These are phyloP conservation scores for Peromyscus eremicus DNA, from an alignment of 2,797 vertebrate species.

Conservation along the genomic window DNA sequence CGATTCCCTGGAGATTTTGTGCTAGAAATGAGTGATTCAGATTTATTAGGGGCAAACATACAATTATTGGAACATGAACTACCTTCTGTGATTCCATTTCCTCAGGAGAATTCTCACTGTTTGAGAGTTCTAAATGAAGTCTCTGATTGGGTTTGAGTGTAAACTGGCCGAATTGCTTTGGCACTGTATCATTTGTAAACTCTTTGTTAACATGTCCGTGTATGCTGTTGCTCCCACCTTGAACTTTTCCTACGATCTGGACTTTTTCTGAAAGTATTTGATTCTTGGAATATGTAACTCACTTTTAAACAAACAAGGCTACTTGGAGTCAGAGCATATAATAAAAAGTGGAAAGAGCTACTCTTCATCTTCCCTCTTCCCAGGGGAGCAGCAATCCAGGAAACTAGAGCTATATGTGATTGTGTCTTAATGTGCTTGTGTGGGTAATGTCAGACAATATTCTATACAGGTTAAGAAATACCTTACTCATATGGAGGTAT, in stretches of 20 bases:
- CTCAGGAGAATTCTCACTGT: neutral
- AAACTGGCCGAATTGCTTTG: constrained; percentile 38
- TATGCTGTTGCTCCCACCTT: constrained; percentile 37
- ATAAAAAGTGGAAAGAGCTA: neutral
- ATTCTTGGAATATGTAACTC: neutral
- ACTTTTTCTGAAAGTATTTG: constrained; percentile 39
- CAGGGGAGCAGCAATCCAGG: neutral
- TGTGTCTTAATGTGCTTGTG: neutral
- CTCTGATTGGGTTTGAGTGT: neutral
- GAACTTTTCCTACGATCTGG: constrained; percentile 8
- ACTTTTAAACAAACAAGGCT: constrained; percentile 34
- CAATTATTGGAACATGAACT: neutral
- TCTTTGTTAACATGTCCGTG: neutral
- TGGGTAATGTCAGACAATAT: neutral
- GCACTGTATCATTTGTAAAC: constrained; percentile 4
- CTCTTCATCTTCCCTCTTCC: constrained; percentile 19
- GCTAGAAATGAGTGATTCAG: neutral
- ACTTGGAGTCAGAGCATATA: constrained; percentile 24
- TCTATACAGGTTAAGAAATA: neutral
- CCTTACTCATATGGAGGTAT: neutral
- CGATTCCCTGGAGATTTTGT: neutral
- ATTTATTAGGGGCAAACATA: neutral
- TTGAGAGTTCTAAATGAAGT: constrained; percentile 15
- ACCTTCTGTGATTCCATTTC: neutral
- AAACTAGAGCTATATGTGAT: neutral